These are phyloP conservation scores for Ailuropoda melanoleuca DNA, from an alignment of 2,113 vertebrate species.

Conservation along the genomic window DNA sequence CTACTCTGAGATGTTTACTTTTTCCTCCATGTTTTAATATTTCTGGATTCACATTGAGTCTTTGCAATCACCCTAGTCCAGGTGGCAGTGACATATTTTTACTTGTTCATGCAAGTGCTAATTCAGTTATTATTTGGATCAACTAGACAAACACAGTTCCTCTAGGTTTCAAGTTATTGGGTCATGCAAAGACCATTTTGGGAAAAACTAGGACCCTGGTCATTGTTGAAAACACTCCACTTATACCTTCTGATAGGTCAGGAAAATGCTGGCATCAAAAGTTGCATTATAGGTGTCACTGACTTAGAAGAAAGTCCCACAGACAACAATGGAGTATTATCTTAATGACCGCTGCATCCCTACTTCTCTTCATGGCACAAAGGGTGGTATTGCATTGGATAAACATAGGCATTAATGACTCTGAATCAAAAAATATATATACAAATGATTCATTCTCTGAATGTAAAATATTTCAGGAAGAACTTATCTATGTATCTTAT, in stretches of 20 bases:
- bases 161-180: background rate
- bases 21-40: background rate
- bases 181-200: background rate
- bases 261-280: background rate
- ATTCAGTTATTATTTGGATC: background rate
- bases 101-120: background rate
- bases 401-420: background rate
- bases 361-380: background rate
- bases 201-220: background rate
- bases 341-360: background rate
- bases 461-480: background rate
- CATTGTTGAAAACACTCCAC: background rate
- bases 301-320: background rate
- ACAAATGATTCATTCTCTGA: background rate
- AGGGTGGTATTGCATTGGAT: background rate
- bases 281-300: background rate
- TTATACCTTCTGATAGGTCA: background rate
- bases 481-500: background rate
- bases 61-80: background rate
- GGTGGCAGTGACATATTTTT: background rate
- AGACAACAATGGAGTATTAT: background rate
- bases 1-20: background rate
- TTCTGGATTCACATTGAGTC: background rate
- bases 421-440: background rate
- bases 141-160: background rate